phyloP scores from a whole-genome alignment of 2,888 invertebrate species.

The Spisula subtruncata region DNA sequence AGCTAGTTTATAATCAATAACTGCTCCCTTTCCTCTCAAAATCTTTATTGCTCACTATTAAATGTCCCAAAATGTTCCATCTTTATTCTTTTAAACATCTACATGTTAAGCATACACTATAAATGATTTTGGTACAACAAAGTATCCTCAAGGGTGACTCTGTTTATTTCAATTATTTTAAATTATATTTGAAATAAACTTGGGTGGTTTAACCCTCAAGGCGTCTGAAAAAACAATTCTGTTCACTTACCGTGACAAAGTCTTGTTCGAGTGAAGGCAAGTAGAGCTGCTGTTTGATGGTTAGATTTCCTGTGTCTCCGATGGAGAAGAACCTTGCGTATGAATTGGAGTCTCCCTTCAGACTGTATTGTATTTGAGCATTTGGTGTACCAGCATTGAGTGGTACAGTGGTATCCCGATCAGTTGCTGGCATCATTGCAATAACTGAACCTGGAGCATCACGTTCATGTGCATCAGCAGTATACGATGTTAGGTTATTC shows the following conservation, averaged over 20 bases:
- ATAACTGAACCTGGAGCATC: slow-evolving; percentile 47
- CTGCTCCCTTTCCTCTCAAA: too few relatives aligned
- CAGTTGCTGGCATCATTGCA: slow-evolving; percentile 61
- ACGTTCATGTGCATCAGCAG: slow-evolving; percentile 50
- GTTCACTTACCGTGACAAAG: slow-evolving; percentile 55
- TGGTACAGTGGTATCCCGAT: slow-evolving; percentile 60
- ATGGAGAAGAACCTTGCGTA: slow-evolving; percentile 73
- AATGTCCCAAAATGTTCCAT: too few relatives aligned
- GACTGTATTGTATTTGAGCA: slow-evolving; percentile 68
- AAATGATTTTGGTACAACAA: too few relatives aligned
- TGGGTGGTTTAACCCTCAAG: too few relatives aligned
- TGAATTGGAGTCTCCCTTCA: slow-evolving; percentile 54
- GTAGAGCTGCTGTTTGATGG: slow-evolving; percentile 65
- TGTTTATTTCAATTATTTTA: too few relatives aligned
- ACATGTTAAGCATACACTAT: too few relatives aligned
- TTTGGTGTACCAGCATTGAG: slow-evolving; percentile 78
- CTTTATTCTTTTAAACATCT: too few relatives aligned
- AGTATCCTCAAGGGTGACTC: too few relatives aligned
- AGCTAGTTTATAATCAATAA: too few relatives aligned
- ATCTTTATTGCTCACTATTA: too few relatives aligned
- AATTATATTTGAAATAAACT: too few relatives aligned
- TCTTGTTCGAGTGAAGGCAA: slow-evolving; percentile 43
- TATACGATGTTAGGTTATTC: slow-evolving; percentile 11
- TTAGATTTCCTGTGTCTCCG: slow-evolving; percentile 66
- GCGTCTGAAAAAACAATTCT: background rate